Evolutionary conservation across 2,888 invertebrate genomes (phyloP), one percentile per base, ranked within the genome.

Genomic region (Parnassius orleans): DNA sequence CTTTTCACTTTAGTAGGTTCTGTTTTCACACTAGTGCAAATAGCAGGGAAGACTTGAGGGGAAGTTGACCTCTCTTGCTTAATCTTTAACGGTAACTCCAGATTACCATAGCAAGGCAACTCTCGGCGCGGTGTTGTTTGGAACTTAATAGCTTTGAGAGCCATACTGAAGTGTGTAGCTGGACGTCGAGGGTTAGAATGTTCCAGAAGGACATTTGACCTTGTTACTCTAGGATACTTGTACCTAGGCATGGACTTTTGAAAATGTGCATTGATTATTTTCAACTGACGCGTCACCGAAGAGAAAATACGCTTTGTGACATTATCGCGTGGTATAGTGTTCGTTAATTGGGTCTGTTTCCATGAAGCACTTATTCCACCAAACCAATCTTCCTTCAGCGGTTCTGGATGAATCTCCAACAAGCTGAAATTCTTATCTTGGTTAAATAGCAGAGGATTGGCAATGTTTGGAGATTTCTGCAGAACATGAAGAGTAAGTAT

Each of bases 51-150:
- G 12, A 87, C 74, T 63, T 86, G 85, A 0, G 76, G 71, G 0
- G 83, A 73, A 0, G 76, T 69, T 0, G 74, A 68, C 48, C 73
- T 76, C 57, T 90, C 90, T 48, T 90, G 87, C 55, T 91, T 91
- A 0, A 87, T 78, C 70, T 91, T 90, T 19, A 90, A 73, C 0
- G 91, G 90, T 63, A 92, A 69, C 71, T 91, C 92, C 65, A 92
- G 67, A 60, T 92, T 92, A 0, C 92, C 92, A 66, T 92, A 92
- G 61, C 92, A 92, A 0, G 92, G 92, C 19, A 92, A 68, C 66
- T 88, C 78, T 60, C 91, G 82, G 60, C 87, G 79, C 0, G 88
- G 86, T 2, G 84, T 82, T 0, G 86, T 77, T 62, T 88, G 87
- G 69, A 92, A 92, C 60, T 83, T 80, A 11, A 92, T 80, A 9